These are phyloP conservation scores for Protaetia brevitarsis DNA, from an alignment of 1,140 invertebrate genomes.

Conservation along the genomic window DNA sequence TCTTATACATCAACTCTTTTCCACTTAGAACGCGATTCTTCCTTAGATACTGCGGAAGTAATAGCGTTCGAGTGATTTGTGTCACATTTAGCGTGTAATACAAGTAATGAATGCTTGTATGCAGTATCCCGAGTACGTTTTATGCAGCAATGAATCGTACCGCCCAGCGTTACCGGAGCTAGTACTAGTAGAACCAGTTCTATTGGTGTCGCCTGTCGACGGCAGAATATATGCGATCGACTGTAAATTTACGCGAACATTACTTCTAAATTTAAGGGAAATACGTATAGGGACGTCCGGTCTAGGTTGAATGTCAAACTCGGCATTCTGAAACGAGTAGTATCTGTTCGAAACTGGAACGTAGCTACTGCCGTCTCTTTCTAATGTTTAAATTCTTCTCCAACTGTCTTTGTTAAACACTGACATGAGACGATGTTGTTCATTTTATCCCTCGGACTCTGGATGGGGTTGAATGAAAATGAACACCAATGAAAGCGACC, in stretches of 20 bases:
- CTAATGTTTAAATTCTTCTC: too few species aligned
- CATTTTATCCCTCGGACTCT: too few species aligned
- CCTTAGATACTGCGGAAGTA: not conserved
- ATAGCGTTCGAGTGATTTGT: not conserved
- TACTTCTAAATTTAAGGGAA: constrained; percentile 8
- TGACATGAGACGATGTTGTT: too few species aligned
- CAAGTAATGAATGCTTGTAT: not conserved
- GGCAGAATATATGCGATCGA: not conserved
- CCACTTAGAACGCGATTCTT: not conserved
- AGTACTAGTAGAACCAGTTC: not conserved
- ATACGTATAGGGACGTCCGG: not conserved
- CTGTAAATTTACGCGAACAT: constrained; percentile 7
- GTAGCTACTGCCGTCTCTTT: not conserved
- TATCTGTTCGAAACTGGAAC: not conserved
- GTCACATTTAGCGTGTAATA: not conserved
- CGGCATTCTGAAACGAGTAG: not conserved
- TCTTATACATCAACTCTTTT: not conserved
- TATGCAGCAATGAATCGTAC: not conserved
- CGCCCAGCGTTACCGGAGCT: not conserved
- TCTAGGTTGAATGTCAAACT: constrained; percentile 3
- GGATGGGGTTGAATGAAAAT: too few species aligned
- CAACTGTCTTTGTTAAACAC: too few species aligned
- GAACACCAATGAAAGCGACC: too few species aligned
- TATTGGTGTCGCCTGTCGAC: not conserved
- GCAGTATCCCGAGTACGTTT: not conserved